Percentiles rank a stretch among this genome's conserved stretches.
Conservation (phyloP, 2,113 vertebrate genomes). For the Cyprinodon tularosa region DNA sequence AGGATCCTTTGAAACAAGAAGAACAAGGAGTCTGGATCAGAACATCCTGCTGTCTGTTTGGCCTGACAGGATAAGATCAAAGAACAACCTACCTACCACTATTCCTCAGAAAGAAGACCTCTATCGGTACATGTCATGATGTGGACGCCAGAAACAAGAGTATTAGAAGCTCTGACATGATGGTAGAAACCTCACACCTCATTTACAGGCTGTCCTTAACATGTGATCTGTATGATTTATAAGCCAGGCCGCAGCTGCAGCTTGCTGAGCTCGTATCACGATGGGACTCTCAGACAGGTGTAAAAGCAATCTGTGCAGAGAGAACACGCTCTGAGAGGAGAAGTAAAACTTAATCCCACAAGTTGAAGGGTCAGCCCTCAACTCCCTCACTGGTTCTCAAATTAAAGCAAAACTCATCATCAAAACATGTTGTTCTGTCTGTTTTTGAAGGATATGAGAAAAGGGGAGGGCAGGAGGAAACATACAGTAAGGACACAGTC, state of each 20-base stretch:
- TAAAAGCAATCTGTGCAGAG: slow-evolving; percentile 32
- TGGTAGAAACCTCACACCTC: not conserved
- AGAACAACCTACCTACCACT: not conserved
- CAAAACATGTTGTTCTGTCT: not conserved
- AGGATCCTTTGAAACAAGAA: slow-evolving; percentile 8
- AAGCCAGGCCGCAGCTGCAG: slow-evolving; percentile 15
- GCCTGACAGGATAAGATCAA: slow-evolving; percentile 7
- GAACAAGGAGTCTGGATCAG: slow-evolving; percentile 3
- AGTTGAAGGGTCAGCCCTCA: slow-evolving; percentile 17
- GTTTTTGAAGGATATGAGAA: not conserved
- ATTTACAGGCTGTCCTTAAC: slow-evolving; percentile 5
- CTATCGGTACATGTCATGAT: not conserved
- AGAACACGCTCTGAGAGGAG: slow-evolving; percentile 6
- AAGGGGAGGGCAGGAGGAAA: not conserved
- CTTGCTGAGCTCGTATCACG: slow-evolving; percentile 3
- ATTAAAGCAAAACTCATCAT: not conserved
- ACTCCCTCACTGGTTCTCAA: slow-evolving; percentile 3
- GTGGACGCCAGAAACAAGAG: not conserved
- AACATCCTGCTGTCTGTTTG: slow-evolving; percentile 2
- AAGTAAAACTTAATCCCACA: slow-evolving; percentile 13
- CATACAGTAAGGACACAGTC: not conserved
- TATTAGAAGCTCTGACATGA: not conserved
- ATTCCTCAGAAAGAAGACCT: not conserved
- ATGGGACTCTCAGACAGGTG: slow-evolving; percentile 26
- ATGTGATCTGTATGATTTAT: slow-evolving; percentile 19